Percentiles rank a stretch among this genome's conserved stretches.
Conservation (phyloP, 2,113 vertebrate species). For the Sminthopsis crassicaudata region DNA sequence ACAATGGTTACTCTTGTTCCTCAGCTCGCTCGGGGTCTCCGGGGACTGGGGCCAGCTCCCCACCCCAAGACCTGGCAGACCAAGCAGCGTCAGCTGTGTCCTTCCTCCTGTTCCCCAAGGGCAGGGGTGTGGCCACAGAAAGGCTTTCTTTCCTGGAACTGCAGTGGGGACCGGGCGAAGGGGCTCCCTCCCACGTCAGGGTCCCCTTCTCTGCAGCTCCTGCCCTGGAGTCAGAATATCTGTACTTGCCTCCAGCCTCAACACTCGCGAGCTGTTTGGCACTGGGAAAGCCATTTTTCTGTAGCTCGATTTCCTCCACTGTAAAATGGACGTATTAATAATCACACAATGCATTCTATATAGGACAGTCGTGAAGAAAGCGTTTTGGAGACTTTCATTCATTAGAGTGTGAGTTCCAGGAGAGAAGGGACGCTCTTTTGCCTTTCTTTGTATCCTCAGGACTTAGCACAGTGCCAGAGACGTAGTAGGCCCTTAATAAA, state of each 20-base stretch:
- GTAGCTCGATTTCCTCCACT: conserved; percentile 4
- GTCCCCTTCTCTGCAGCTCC: neutral
- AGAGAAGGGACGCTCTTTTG: neutral
- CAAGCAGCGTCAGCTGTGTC: neutral
- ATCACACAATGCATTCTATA: neutral
- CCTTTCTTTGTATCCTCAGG: neutral
- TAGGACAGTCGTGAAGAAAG: neutral
- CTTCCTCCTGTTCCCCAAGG: neutral
- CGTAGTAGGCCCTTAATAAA: neutral
- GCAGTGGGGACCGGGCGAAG: neutral
- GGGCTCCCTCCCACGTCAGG: neutral
- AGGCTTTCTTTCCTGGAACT: neutral
- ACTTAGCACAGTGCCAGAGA: neutral
- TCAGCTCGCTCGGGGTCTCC: neutral
- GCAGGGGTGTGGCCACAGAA: neutral
- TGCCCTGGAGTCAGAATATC: neutral
- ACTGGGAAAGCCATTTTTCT: neutral
- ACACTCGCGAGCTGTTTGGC: neutral
- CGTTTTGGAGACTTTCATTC: neutral
- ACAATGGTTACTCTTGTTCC: neutral
- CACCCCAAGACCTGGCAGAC: neutral
- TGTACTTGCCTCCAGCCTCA: neutral
- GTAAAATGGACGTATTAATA: neutral
- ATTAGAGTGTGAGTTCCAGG: neutral
- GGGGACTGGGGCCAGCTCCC: neutral